These are phyloP conservation scores for Carollia perspicillata DNA, from an alignment of 2,113 vertebrate species.

Conservation along the genomic window DNA sequence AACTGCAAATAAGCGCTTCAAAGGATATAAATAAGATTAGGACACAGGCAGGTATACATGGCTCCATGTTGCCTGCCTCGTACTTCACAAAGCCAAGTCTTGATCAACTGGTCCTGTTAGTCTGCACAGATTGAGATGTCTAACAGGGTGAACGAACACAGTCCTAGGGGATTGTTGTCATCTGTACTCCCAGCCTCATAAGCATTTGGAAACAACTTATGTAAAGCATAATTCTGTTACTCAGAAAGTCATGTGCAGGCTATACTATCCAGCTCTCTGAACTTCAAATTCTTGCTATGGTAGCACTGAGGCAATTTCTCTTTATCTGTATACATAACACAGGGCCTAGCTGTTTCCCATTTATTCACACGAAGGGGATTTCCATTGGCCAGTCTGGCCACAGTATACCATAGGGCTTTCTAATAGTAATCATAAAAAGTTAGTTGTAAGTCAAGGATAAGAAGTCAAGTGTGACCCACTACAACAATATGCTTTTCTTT, in stretches of 20 bases:
- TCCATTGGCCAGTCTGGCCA: not conserved
- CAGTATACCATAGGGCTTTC: not conserved
- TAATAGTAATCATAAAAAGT: not conserved
- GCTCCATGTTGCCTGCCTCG: not conserved
- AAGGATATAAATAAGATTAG: not conserved
- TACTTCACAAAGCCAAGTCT: not conserved
- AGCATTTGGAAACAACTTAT: not conserved
- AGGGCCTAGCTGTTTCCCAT: not conserved
- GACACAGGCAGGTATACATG: not conserved
- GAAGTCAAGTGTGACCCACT: not conserved
- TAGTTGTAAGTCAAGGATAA: not conserved
- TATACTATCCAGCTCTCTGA: not conserved
- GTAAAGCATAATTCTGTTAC: conserved; percentile 22
- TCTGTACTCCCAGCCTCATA: not conserved
- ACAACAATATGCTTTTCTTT: not conserved
- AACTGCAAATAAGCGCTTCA: not conserved
- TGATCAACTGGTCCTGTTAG: not conserved
- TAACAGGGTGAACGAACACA: not conserved
- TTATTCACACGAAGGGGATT: not conserved
- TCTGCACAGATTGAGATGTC: not conserved
- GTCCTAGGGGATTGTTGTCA: not conserved
- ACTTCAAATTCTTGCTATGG: not conserved
- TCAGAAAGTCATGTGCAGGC: not conserved
- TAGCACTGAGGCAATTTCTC: not conserved
- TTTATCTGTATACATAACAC: not conserved